phyloP scores from a whole-genome alignment of 2,113 vertebrate species.

The Poeciliopsis retropinna region DNA sequence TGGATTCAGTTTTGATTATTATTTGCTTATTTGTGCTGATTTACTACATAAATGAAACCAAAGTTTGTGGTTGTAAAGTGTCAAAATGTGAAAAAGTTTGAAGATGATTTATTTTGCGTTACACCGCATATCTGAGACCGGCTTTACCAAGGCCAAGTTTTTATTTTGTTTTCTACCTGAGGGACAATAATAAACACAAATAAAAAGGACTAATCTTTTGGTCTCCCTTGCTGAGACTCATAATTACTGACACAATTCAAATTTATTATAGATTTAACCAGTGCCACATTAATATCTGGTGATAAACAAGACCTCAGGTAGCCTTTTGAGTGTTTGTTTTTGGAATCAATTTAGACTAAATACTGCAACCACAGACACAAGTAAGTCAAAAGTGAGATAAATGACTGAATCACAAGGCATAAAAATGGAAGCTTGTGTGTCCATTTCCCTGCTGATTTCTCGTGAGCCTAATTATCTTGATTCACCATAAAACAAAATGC shows the following conservation, averaged over 20 bases:
- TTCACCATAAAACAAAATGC: constrained; percentile 38
- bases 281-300: constrained; percentile 29
- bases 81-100: too few species aligned
- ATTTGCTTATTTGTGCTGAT: too few species aligned
- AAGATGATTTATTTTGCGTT: too few species aligned
- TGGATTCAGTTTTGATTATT: too few species aligned
- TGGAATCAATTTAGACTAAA: not conserved
- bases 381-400: constrained; percentile 13
- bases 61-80: too few species aligned
- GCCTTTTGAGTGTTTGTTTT: constrained; percentile 10
- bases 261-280: constrained; percentile 10
- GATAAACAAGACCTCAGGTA: constrained; percentile 6
- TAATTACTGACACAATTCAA: constrained; percentile 9
- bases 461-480: constrained; percentile 34
- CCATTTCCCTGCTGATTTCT: constrained; percentile 26
- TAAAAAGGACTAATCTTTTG: not conserved
- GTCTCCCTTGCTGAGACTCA: not conserved
- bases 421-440: constrained; percentile 14
- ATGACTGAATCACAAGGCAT: constrained; percentile 25
- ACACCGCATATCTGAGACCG: not conserved
- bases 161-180: constrained; percentile 3
- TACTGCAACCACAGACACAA: not conserved
- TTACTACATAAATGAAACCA: too few species aligned
- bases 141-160: not conserved
- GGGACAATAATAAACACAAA: not conserved